phyloP scores from a whole-genome alignment of 2,797 vertebrate species.

The Rhodeus uyekii region DNA sequence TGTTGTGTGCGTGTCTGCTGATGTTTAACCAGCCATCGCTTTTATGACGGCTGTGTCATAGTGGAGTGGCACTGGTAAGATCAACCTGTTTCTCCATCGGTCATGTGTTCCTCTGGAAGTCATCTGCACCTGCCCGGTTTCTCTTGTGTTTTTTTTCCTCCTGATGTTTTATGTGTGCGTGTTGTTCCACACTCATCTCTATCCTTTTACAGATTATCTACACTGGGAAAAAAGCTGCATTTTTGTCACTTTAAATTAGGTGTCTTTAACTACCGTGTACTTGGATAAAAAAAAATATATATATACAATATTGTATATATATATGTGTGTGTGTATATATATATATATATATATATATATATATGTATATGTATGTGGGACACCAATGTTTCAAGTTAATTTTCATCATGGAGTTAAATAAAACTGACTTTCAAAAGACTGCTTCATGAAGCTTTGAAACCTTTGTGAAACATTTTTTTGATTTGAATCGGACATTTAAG shows the following conservation, averaged over 20 bases:
- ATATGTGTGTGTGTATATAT: too few species aligned
- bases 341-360: too few species aligned
- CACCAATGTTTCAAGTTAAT: neutral
- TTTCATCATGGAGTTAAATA: neutral
- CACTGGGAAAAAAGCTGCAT: neutral
- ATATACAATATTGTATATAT: too few species aligned
- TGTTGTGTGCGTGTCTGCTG: neutral
- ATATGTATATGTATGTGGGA: too few species aligned
- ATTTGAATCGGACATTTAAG: too few species aligned
- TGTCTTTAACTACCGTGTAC: neutral
- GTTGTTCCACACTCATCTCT: neutral
- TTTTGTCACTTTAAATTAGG: neutral
- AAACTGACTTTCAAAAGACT: neutral
- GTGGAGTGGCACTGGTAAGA: constrained; percentile 79
- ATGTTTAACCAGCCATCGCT: constrained; percentile 70
- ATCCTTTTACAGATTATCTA: neutral
- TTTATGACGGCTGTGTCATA: constrained; percentile 77
- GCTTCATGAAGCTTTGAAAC: too few species aligned
- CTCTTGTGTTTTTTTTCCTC: neutral
- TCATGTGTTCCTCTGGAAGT: neutral
- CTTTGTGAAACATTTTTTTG: too few species aligned
- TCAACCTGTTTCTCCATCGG: constrained; percentile 45
- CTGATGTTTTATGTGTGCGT: neutral
- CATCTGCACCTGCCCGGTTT: neutral
- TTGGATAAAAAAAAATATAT: neutral